Base-by-base conservation (phyloP, 2,113 vertebrate genomes). In the Oreochromis niloticus region DNA sequence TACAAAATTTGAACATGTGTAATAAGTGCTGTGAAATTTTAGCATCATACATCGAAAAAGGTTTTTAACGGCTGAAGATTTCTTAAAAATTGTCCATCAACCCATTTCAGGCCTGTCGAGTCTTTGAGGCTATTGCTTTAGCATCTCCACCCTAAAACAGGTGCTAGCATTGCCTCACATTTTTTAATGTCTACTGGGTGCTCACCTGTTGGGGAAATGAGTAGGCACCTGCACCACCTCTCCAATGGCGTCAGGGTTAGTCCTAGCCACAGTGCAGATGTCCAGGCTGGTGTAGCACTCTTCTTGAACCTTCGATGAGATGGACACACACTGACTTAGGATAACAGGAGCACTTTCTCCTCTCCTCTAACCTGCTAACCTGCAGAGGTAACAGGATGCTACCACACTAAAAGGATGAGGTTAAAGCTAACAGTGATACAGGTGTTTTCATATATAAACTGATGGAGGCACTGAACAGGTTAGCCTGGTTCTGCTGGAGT, bases 191-290 rank as follows among this genome's bases (percentile, higher is more conserved):
- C 6, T 39, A 8, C 13, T 39, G 39, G 13, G 63, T n/a, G 7
- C 73, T 71, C 5, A 99, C 98, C 98, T 97, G 97, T 99, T 99
- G 19, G 98, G 98, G 92, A 98, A 99, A 32, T 97, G 97, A 11
- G 89, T 87, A 0, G 98, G 98, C 7, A 99, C 97, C 94, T 99
- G 97, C 27, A 99, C 96, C 1, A 99, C 98, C 90, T 99, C 98
- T 0, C 97, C 97, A 86, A 99, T 97, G 81, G 98, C 97, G 16
- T 98, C 97, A 0, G 98, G 97, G 93, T 99, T 99, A 19, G 96
- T 93, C 2, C 91, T 96, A 3, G 98, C 98, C 4, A 98, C 96
- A 4, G 95, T 94, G 22, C 98, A 99, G 93, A 99, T 96, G 43
- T 97, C 97, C 80, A 98, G 95, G 22, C 97, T 98, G 94, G 93